Percentiles rank a stretch among this genome's conserved stretches.
phyloP scores from a whole-genome alignment of 1,140 invertebrate species.

The Cheumatopsyche charites region DNA sequence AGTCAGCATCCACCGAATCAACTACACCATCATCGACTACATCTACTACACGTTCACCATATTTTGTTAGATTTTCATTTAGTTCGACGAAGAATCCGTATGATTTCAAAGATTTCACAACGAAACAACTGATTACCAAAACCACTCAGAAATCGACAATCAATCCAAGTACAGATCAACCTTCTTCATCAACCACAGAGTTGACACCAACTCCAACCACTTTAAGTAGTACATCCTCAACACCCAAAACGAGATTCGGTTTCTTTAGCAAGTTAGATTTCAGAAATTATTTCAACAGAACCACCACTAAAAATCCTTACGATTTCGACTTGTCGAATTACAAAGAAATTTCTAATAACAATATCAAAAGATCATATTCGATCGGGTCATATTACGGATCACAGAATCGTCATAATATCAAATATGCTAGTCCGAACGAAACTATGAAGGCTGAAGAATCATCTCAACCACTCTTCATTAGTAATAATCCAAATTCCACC shows the following conservation, averaged over 20 bases:
- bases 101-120: slow-evolving; percentile 61
- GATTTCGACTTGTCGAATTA: slow-evolving; percentile 53
- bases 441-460: slow-evolving; percentile 32
- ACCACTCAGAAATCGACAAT: slow-evolving; percentile 43
- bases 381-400: slow-evolving; percentile 52
- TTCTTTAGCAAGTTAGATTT: slow-evolving; percentile 57
- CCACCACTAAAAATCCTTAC: slow-evolving; percentile 59
- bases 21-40: slow-evolving; percentile 24
- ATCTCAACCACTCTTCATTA: slow-evolving; percentile 33
- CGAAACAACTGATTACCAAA: slow-evolving; percentile 47
- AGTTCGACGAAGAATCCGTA: slow-evolving; percentile 62
- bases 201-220: slow-evolving; percentile 38
- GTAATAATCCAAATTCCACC: slow-evolving; percentile 12
- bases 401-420: slow-evolving; percentile 37
- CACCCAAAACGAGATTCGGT: slow-evolving; percentile 50
- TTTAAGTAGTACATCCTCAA: slow-evolving; percentile 35
- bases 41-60: slow-evolving; percentile 50
- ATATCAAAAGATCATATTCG: slow-evolving; percentile 57
- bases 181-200: slow-evolving; percentile 38
- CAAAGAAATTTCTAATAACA: slow-evolving; percentile 55
- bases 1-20: slow-evolving; percentile 24
- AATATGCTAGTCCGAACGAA: slow-evolving; percentile 33
- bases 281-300: slow-evolving; percentile 54
- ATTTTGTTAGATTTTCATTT: slow-evolving; percentile 56
- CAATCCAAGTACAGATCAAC: slow-evolving; percentile 47